These are phyloP conservation scores for Merluccius polli DNA, from an alignment of 2,797 vertebrate genomes.

Conservation along the genomic window DNA sequence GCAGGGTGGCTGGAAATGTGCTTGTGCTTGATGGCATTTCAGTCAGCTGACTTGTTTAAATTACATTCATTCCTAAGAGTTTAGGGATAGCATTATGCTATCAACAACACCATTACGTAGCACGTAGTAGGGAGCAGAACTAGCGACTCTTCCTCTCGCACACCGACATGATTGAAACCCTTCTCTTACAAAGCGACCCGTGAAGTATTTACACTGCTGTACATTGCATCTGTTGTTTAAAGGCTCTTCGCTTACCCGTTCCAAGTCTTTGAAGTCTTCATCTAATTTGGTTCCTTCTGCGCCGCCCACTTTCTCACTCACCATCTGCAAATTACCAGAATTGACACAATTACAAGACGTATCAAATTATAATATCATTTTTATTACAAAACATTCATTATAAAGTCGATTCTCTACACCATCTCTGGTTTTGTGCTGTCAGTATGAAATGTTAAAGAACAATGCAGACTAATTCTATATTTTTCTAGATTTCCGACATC, in stretches of 20 bases:
- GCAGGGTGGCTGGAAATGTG: background rate
- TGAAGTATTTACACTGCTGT: background rate
- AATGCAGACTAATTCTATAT: background rate
- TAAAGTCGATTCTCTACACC: no score
- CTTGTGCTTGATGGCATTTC: background rate
- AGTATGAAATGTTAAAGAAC: background rate
- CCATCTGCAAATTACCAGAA: slow-evolving; percentile 74
- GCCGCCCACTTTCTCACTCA: slow-evolving; percentile 97
- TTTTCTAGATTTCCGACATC: background rate
- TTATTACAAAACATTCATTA: no score
- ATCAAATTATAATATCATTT: no score
- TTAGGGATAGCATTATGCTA: background rate
- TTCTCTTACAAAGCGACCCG: background rate
- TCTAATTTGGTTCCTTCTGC: slow-evolving; percentile 98
- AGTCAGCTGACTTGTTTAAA: background rate
- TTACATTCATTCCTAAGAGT: background rate
- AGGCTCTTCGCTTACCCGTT: slow-evolving; percentile 78
- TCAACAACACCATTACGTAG: no score
- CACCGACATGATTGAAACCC: background rate
- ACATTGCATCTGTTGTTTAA: background rate
- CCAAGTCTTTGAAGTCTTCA: slow-evolving; percentile 97
- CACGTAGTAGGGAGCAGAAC: no score
- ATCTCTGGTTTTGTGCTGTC: background rate
- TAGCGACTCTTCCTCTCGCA: no score
- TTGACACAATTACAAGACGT: no score